Evolutionary conservation across 2,888 invertebrate species (phyloP).

Genomic region (Protophormia terraenovae): DNA sequence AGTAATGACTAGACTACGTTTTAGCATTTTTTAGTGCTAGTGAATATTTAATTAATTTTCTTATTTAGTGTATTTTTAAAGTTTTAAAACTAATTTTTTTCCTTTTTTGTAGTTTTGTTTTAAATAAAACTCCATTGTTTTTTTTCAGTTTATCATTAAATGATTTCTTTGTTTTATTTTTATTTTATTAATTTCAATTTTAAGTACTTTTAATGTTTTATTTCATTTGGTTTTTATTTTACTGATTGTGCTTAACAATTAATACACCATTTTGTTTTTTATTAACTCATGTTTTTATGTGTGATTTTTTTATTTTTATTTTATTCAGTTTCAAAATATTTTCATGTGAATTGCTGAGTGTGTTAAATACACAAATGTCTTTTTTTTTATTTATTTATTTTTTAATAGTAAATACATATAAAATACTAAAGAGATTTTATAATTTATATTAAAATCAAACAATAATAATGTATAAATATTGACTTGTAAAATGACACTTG

Average conservation of each 20-base stretch:
- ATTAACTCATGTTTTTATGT: constrained; percentile 3
- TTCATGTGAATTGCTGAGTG: constrained; percentile 38
- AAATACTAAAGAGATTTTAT: constrained; percentile 54
- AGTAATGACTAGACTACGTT: no score
- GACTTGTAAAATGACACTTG: constrained; percentile 56
- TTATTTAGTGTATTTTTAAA: not conserved
- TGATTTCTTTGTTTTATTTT: no score
- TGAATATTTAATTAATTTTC: not conserved
- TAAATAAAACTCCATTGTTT: constrained; percentile 28
- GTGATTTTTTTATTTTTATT: constrained; percentile 11
- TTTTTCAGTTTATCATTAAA: constrained; percentile 47
- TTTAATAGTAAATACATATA: not conserved
- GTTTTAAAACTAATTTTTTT: not conserved
- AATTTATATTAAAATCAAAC: constrained; percentile 61
- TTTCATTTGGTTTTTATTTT: constrained; percentile 67
- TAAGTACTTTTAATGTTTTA: constrained; percentile 56
- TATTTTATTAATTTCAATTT: constrained; percentile 69
- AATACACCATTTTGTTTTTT: constrained; percentile 61
- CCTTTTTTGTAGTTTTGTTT: not conserved
- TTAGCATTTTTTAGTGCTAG: no score
- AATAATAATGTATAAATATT: constrained; percentile 62
- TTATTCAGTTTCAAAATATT: constrained; percentile 20
- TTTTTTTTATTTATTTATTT: constrained; percentile 9
- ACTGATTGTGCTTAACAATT: constrained; percentile 81
- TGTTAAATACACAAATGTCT: constrained; percentile 42